These are phyloP conservation scores for Chlamydotis undulata DNA, from an alignment of 2,113 vertebrate species.

Conservation along the genomic window DNA sequence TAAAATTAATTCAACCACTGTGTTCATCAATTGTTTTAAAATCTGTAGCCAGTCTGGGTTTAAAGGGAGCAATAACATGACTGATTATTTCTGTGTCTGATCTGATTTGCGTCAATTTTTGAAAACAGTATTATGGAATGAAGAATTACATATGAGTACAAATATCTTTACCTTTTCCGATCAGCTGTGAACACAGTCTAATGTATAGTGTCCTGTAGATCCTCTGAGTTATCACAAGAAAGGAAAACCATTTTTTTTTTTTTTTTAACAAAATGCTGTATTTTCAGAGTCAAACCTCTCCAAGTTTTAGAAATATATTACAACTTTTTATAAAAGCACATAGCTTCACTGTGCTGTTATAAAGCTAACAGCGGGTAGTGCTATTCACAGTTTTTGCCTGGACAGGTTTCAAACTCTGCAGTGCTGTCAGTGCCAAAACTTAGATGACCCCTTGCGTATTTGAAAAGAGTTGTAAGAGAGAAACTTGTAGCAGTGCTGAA, in stretches of 20 bases:
- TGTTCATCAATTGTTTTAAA: background rate
- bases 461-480: background rate
- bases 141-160: background rate
- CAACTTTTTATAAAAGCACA: background rate
- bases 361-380: background rate
- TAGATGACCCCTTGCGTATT: background rate
- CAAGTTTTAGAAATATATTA: background rate
- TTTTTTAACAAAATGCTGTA: background rate
- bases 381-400: background rate
- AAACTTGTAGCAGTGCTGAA: background rate
- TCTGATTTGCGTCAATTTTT: background rate
- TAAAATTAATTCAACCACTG: background rate
- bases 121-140: background rate
- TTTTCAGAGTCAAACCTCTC: background rate
- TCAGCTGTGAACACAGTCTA: background rate
- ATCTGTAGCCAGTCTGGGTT: background rate
- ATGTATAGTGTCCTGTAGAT: background rate
- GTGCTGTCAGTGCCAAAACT: background rate
- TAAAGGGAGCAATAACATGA: background rate
- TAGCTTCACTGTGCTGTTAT: background rate
- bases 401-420: background rate
- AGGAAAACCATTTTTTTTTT: background rate
- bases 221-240: background rate
- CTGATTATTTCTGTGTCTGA: background rate
- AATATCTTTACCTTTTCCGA: background rate